Conservation (phyloP, 2,888 invertebrate species). For the Drosophila flavopinicola region DNA sequence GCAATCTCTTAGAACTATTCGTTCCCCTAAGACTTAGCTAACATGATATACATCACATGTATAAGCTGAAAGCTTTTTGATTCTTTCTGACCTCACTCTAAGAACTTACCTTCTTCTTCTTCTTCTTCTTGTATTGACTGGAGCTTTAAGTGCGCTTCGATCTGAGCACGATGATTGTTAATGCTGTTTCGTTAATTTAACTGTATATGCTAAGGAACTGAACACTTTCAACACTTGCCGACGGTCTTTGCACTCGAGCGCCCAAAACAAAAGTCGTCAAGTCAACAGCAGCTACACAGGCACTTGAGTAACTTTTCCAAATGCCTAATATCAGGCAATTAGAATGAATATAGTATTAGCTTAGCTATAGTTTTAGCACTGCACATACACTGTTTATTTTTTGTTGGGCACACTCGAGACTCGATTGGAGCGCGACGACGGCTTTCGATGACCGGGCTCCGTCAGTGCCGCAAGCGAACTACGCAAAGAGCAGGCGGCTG, state of each 20-base stretch:
- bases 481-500: slow-evolving; percentile 56
- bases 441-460: slow-evolving; percentile 72
- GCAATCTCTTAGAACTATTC: no score
- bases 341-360: neutral
- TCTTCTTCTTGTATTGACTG: slow-evolving; percentile 9
- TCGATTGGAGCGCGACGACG: slow-evolving; percentile 63
- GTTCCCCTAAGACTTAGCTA: no score
- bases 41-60: no score
- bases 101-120: slow-evolving; percentile 41
- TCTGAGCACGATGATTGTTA: slow-evolving; percentile 1
- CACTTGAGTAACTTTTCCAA: slow-evolving; percentile 1
- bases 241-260: slow-evolving; percentile 53
- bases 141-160: neutral
- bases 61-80: no score
- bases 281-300: slow-evolving; percentile 2
- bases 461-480: slow-evolving; percentile 77
- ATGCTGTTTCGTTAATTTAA: neutral
- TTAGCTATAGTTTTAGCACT: slow-evolving; percentile 37
- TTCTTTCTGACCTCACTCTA: neutral
- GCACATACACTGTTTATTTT: slow-evolving; percentile 2
- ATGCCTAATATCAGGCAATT: slow-evolving; percentile 6
- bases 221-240: slow-evolving; percentile 56
- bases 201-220: slow-evolving; percentile 17
- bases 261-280: slow-evolving; percentile 23
- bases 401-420: slow-evolving; percentile 1